Base-by-base conservation (phyloP, 1,140 invertebrate species). In the Trachymyrmex cornetzi region DNA sequence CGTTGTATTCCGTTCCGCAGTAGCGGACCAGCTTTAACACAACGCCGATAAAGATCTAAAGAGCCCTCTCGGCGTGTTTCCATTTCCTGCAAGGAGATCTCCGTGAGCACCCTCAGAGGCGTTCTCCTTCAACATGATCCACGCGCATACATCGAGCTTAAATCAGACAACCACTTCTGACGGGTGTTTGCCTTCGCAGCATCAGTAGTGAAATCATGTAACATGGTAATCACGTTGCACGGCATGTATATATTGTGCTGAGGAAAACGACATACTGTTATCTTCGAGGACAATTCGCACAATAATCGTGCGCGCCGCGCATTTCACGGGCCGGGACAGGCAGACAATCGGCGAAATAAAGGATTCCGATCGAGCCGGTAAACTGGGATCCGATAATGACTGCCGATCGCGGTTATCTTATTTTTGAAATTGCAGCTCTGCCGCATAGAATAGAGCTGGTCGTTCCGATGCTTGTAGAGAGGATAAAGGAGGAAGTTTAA, bases 341-440 rank as follows among this genome's bases (percentile, higher is more conserved):
- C 19, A 59, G 55, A 82, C 22, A 30, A 66, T 74, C 22, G 38
- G 34, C 12, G 24, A 7, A 12, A 82, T 82, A 82, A 82, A 82
- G 55, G 19, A 74, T 82, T 74, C 27, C 69, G 53, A 81, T 71
- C 66, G 66, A 81, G 30, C 66, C 66, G 38, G 80, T 38, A 72
- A 82, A 82, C 67, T 74, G 80, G 55, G 38, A 63, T 84, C 80
- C 80, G 44, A 75, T 84, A 84, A 84, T 75, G 80, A 84, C 14
- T 24, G 69, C 19, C 55, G 67, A 82, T 82, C 80, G 80, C 38
- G 55, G 53, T 84, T 75, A 67, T 80, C 77, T 84, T 63, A 84
- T 84, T 84, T 75, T 38, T 19, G 19, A 84, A 75, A 84, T 63
- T 84, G 55, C 80, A 38, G 34, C 24, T 14, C 24, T 55, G 44